Evolutionary conservation across 2,113 vertebrate genomes (phyloP), one percentile per base, ranked within the genome.

Genomic region (Psittacus erithacus): DNA sequence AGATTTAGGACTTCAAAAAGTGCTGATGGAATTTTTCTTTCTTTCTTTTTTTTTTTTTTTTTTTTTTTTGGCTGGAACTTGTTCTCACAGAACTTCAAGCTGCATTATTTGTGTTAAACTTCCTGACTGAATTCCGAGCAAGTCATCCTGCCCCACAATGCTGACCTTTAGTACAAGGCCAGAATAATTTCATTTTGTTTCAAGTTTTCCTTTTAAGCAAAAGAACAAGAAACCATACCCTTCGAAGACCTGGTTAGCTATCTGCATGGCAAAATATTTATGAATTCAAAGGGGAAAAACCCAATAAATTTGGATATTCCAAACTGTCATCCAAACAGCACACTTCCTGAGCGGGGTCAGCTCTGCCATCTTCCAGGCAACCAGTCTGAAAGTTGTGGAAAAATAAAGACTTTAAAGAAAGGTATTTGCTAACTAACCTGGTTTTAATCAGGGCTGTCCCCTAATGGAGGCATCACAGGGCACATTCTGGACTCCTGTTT

Each of bases 21-120:
- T 94, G 93, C 88, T 96, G 93, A 88, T 82, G 83, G 63, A 64
- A n/a, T 1, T 38, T 3, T 44, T 33, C n/a, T 29, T 23, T 13
- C 38, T 38, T 38, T 38, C 38, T 31, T 13, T 31, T 13, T 0
- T 47, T 2, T 47, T 31, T 53, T 38, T 27, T 8, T 35, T 8
- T 38, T 20, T 15, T 49, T 52, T 22, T 31, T 27, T 41, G 91
- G 71, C 95, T 86, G 47, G 84, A 9, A 41, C 76, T 96, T 82
- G 76, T 97, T 97, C 94, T 97, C 97, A 96, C 94, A 97, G 95
- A 95, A 93, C 88, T 97, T 90, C 71, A 90, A 77, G 92, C 83
- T 93, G 92, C 85, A 90, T 94, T 97, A 96, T 97, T 97, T 97
- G 94, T 97, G 88, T 97, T 97, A 93, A 96, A 95, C 95, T 97